Conservation (phyloP, 1,140 invertebrate genomes). For the Wiebesia pumilae region DNA sequence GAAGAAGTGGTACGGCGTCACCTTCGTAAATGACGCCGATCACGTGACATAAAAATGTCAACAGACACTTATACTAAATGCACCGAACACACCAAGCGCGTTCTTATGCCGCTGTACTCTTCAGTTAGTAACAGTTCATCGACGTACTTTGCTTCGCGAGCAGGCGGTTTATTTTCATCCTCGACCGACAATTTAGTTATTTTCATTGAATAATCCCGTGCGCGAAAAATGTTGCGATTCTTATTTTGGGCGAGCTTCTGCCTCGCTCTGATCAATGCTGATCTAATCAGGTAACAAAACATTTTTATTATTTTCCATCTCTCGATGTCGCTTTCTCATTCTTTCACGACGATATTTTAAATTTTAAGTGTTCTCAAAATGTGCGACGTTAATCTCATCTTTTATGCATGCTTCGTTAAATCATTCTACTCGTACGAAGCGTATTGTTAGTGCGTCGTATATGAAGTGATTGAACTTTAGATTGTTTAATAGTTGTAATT, state of each 20-base stretch:
- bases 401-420: too few relatives aligned
- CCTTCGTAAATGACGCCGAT: background rate
- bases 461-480: too few relatives aligned
- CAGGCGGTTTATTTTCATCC: background rate
- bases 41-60: slow-evolving; percentile 9
- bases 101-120: background rate
- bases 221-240: slow-evolving; percentile 33
- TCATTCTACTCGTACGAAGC: too few relatives aligned
- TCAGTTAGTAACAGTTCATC: slow-evolving; percentile 17
- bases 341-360: background rate
- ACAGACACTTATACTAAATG: background rate
- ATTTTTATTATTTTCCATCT: background rate
- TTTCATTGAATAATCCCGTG: background rate
- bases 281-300: slow-evolving; percentile 40
- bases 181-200: background rate
- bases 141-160: background rate
- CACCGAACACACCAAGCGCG: background rate
- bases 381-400: too few relatives aligned
- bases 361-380: background rate
- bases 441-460: too few relatives aligned
- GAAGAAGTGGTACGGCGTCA: background rate
- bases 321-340: background rate
- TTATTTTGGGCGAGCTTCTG: slow-evolving; percentile 35
- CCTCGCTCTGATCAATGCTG: slow-evolving; percentile 26
- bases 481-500: too few relatives aligned